Evolutionary conservation across 2,113 vertebrate species (phyloP), one percentile per base, ranked within the genome.

Genomic region (Mystacornis crossleyi): DNA sequence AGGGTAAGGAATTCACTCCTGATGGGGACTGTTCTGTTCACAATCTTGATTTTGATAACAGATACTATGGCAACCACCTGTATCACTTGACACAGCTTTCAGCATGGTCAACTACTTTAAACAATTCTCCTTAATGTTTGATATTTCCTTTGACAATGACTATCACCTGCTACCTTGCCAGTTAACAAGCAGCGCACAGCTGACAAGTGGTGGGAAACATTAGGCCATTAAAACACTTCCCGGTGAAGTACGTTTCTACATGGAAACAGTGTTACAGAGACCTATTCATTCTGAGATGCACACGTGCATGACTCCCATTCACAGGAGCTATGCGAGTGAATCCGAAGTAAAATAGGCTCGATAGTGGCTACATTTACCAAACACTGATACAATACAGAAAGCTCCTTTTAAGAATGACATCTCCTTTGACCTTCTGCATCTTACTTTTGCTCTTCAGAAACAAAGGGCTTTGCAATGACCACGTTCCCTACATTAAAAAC

Each of bases 401-500:
- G 58, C 0, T 4, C 29, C 61, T 85, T 92, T 89, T 86, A 66
- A 66, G 61, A 80, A 71, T 38, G 42, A 93, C 65, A 81, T 18
- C 54, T 65, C 73, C 61, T 93, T 87, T 28, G 42, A 81, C 71
- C 67, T 82, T 34, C 73, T 70, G 78, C 80, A 70, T 91, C 78
- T 94, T 85, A 96, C 66, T 87, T 86, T 65, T 47, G 25, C 45
- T 85, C 40, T 90, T 88, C 47, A 81, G 72, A 95, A 94, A 86
- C 43, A 84, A 86, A 79, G 81, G 48, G 48, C 47, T 82, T 93
- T 57, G 26, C 81, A 79, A 72, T 1, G 1, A 87, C 50, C 48
- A 74, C 0, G 0, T 48, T 8, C 31, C 38, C n/a, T 31, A 33
- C 15, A 25, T 66, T 69, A 93, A 94, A 69, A 93, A 29, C 9